phyloP scores from a whole-genome alignment of 2,113 vertebrate genomes.

The Sinocyclocheilus anshuiensis region DNA sequence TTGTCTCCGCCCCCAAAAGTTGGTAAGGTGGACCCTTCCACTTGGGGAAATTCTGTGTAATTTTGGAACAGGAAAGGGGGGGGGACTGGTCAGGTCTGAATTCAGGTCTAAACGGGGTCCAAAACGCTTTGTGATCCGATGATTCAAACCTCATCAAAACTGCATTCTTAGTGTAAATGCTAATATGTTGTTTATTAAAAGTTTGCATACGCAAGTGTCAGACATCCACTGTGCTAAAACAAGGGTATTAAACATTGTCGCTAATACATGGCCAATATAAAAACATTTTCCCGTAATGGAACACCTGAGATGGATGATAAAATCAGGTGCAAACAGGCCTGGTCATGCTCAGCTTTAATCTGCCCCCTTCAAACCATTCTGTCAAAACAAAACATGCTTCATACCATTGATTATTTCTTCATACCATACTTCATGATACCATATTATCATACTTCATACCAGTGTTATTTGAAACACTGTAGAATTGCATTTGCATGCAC shows the following conservation, averaged over 20 bases:
- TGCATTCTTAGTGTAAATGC: background rate
- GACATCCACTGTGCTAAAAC: background rate
- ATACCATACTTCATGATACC: too few relatives aligned
- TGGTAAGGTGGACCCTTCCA: slow-evolving; percentile 25
- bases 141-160: background rate
- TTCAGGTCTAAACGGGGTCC: background rate
- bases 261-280: background rate
- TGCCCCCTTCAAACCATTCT: background rate
- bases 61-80: slow-evolving; percentile 14
- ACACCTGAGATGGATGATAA: background rate
- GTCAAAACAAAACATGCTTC: background rate
- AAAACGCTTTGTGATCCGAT: background rate
- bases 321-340: background rate
- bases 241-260: background rate
- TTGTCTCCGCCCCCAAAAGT: background rate
- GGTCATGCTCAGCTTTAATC: background rate
- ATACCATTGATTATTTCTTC: background rate
- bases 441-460: too few relatives aligned
- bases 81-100: background rate
- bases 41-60: slow-evolving; percentile 22
- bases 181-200: background rate
- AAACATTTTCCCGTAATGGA: background rate
- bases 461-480: background rate
- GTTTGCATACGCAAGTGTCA: background rate
- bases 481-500: background rate